Conservation (phyloP, 2,888 invertebrate species). For the Aphrophora alni region DNA sequence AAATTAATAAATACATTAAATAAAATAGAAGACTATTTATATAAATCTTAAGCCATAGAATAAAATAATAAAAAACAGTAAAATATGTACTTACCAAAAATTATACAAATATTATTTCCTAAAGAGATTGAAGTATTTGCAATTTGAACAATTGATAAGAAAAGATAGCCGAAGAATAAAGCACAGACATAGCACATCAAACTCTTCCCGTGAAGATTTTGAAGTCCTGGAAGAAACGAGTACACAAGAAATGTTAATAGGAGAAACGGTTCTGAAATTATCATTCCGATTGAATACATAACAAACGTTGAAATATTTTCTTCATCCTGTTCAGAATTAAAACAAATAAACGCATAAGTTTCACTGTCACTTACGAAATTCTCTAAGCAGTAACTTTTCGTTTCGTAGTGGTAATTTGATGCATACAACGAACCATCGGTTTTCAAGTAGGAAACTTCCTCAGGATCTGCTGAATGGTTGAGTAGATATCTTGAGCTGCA, state of each 20-base stretch:
- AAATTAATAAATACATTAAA: too few relatives aligned
- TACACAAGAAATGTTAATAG: constrained; percentile 62
- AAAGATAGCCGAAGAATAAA: constrained; percentile 51
- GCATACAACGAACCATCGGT: not conserved
- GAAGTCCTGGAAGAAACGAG: constrained; percentile 61
- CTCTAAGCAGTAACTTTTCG: constrained; percentile 28
- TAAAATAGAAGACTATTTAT: too few relatives aligned
- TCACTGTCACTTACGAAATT: not conserved
- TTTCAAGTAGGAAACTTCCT: not conserved
- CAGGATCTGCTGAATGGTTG: too few relatives aligned
- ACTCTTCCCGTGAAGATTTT: constrained; percentile 57
- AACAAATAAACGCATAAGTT: constrained; percentile 41
- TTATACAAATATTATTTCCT: not conserved
- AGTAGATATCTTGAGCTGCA: not conserved
- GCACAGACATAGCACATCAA: constrained; percentile 53
- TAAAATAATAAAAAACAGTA: too few relatives aligned
- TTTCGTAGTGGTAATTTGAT: not conserved
- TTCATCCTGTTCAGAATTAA: too few relatives aligned
- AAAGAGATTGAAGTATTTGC: too few relatives aligned
- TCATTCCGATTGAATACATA: constrained; percentile 55
- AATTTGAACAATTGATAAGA: constrained; percentile 49
- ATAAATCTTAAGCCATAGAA: too few relatives aligned
- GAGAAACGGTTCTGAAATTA: constrained; percentile 64
- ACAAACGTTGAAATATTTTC: too few relatives aligned
- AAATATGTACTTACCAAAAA: not conserved